Base-by-base conservation (phyloP, 2,888 invertebrate species). In the Archips crataeganus region DNA sequence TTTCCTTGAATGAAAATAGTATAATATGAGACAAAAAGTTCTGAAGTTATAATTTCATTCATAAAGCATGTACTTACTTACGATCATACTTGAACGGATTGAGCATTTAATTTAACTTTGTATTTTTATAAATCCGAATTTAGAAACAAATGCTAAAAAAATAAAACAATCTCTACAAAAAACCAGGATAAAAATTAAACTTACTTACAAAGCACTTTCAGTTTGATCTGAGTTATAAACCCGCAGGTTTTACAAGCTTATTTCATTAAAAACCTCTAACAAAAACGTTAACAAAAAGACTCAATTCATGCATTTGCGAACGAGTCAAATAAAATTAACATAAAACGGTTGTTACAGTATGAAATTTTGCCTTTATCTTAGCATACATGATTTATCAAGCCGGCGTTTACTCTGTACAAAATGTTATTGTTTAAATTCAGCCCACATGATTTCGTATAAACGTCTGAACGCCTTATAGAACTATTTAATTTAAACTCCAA, bases 361-460 rank as follows among this genome's bases (percentile, higher is more conserved):
- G 69, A 69, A 62, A 61, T 69, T 49, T 47, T 8, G 69, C 69
- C 51, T 68, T 69, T 69, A 62, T 67, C 67, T 69, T 51, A 69
- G 61, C 51, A 69, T 69, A 61, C 49, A 69, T 69, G 49, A 69
- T 69, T 62, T 61, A 69, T 69, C 61, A 51, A 23, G 34, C 36
- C 1, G 23, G 34, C 49, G 15, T 49, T 69, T 69, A 61, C 49
- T 51, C 36, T 36, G 39, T 39, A 51, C 60, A 61, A 69, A 39
- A 62, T 69, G 47, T 47, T 45, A 36, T 34, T 15, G 34, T 68
- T 68, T 60, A 15, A 45, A 60, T 36, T 68, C 47, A 51, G 32
- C 13, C 34, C 42, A n/a, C 47, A 60, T 68, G 45, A 60, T 47
- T 68, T 42, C 57, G 11, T 34, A n/a, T 13, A 67, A 54, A 54